These are phyloP conservation scores for Lycaon pictus DNA, from an alignment of 2,113 vertebrate species.

Conservation along the genomic window DNA sequence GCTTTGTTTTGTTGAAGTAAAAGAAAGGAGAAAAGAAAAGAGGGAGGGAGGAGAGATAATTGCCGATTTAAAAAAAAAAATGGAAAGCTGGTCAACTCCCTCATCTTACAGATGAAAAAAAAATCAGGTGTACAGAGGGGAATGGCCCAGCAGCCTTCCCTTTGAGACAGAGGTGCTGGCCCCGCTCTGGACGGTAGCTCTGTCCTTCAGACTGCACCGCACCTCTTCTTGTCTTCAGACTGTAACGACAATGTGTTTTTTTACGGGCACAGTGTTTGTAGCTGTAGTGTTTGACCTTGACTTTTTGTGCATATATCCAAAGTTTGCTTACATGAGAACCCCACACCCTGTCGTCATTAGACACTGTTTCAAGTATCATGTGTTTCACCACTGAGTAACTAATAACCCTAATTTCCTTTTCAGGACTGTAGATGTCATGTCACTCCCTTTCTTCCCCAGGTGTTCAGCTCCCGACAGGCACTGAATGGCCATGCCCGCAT, in stretches of 20 bases:
- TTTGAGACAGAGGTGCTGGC: not conserved
- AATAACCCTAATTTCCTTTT: constrained; percentile 82
- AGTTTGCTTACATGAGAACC: not conserved
- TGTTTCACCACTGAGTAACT: constrained; percentile 69
- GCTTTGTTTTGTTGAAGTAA: not conserved
- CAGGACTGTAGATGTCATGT: constrained; percentile 81
- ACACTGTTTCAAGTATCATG: constrained; percentile 33
- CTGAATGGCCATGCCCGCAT: constrained; percentile 90
- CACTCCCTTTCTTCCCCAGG: constrained; percentile 83
- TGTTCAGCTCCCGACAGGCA: constrained; percentile 92
- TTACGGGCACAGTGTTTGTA: not conserved
- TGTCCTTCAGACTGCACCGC: not conserved
- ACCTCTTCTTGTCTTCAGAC: not conserved
- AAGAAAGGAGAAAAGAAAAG: not conserved
- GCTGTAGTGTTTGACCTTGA: not conserved
- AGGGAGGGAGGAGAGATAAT: not conserved
- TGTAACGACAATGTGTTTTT: not conserved
- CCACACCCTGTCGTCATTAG: not conserved
- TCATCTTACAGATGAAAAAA: not conserved
- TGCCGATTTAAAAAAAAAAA: not conserved
- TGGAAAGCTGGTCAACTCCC: not conserved
- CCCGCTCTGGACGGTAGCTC: rapidly evolving
- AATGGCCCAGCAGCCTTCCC: not conserved
- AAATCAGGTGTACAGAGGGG: not conserved
- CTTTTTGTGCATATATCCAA: not conserved